Conservation (phyloP, 2,113 vertebrate species). For the Brienomyrus longianalis region DNA sequence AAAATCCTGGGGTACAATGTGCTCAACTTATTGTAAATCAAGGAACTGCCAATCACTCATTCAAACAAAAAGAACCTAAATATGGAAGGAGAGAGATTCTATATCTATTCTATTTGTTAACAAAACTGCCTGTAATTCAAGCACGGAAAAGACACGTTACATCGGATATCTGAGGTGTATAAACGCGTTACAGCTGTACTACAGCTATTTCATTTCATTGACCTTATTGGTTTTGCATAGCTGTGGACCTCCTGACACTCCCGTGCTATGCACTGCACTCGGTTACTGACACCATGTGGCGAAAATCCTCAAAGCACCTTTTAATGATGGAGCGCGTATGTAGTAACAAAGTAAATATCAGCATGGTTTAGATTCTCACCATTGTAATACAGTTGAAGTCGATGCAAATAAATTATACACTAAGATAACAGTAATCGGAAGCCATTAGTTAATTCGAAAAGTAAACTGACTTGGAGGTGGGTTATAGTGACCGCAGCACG, state of each 20-base stretch:
- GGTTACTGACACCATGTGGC: constrained; percentile 43
- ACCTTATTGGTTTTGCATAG: neutral
- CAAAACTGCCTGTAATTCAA: neutral
- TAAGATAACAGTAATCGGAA: neutral
- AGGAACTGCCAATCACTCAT: neutral
- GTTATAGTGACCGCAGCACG: neutral
- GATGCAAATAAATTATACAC: neutral
- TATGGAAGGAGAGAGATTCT: neutral
- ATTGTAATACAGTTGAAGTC: neutral
- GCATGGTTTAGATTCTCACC: neutral
- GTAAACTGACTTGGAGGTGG: neutral
- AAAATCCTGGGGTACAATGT: neutral
- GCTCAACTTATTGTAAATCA: neutral
- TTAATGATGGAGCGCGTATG: neutral
- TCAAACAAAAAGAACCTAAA: neutral
- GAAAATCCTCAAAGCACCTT: neutral
- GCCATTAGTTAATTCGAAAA: neutral
- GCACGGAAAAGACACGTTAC: neutral
- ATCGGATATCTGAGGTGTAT: neutral
- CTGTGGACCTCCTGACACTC: neutral
- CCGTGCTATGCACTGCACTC: neutral
- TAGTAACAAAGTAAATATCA: neutral
- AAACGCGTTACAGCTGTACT: neutral
- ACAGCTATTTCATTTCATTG: neutral
- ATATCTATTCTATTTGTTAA: neutral